These are phyloP conservation scores for Cyanoramphus novaezelandiae DNA, from an alignment of 2,113 vertebrate species.

Conservation along the genomic window DNA sequence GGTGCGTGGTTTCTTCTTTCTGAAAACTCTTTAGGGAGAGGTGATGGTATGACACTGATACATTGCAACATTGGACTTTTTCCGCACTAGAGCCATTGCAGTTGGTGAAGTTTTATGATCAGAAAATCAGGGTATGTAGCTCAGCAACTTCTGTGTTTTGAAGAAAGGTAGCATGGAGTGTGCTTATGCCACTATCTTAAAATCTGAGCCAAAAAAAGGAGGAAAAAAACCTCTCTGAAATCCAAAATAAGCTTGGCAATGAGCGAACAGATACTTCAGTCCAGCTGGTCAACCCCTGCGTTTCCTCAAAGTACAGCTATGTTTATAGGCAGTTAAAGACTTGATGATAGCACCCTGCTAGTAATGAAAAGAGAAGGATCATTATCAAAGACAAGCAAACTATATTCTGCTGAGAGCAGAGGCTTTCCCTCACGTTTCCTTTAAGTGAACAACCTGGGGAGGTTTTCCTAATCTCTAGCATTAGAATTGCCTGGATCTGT, in stretches of 20 bases:
- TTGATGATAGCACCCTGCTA: neutral
- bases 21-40: neutral
- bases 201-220: neutral
- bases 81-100: neutral
- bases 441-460: neutral
- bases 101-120: neutral
- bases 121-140: neutral
- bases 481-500: neutral
- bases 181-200: neutral
- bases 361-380: neutral
- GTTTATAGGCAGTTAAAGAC: neutral
- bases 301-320: neutral
- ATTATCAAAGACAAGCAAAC: neutral
- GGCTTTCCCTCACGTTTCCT: neutral
- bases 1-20: neutral
- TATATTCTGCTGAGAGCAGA: neutral
- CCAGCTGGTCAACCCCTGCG: neutral
- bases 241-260: fast-evolving
- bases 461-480: neutral
- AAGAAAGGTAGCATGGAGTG: neutral
- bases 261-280: neutral
- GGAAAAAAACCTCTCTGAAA: neutral
- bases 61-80: fast-evolving
- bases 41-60: neutral
- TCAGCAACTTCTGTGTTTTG: neutral